Evolutionary conservation across 2,113 vertebrate genomes (phyloP), one percentile per base, ranked within the genome.

Genomic region (Oostethus manadensis): DNA sequence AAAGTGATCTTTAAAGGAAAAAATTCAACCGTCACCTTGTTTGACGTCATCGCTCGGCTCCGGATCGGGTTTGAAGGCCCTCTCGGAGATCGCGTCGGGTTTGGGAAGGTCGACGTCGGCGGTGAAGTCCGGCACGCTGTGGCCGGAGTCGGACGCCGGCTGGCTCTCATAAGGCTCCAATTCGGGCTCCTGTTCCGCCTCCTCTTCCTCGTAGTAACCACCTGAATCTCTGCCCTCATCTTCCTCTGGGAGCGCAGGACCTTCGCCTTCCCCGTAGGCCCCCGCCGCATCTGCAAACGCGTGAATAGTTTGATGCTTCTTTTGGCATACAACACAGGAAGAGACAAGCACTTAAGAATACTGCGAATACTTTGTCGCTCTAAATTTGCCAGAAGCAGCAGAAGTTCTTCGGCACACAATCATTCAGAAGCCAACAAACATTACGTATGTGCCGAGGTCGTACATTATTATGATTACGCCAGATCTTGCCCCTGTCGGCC

Each of bases 151-250:
- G 56, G 77, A 62, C 23, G 64, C 4, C 17, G 33, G 48, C 1
- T 73, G 74, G 43, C 73, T 72, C 48, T 82, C 79, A 1, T 64
- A 70, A 0, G 71, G 62, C 45, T 84, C 78, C 8, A 26, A 71
- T 8, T 81, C 68, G 2, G 58, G 69, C 40, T 84, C 72, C 26
- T 78, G 79, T 6, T 82, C 81, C 56, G 62, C 74, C 43, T 85
- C 74, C 29, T 80, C 82, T 8, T 82, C 82, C 55, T 89, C 86
- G 0, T 75, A 84, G 64, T 83, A 82, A n/a, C 79, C 82, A 11
- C 82, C 85, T 1, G 83, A 84, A 64, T 87, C 85, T 56, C 76
- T 65, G 1, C 66, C 84, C 18, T 85, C 84, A 6, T 86, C 84
- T 42, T 58, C 58, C 21, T 82, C 79, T 45, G 77, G 74, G 1